Evolutionary conservation across 1,140 invertebrate genomes (phyloP).

Genomic region (Cyclina sinensis): DNA sequence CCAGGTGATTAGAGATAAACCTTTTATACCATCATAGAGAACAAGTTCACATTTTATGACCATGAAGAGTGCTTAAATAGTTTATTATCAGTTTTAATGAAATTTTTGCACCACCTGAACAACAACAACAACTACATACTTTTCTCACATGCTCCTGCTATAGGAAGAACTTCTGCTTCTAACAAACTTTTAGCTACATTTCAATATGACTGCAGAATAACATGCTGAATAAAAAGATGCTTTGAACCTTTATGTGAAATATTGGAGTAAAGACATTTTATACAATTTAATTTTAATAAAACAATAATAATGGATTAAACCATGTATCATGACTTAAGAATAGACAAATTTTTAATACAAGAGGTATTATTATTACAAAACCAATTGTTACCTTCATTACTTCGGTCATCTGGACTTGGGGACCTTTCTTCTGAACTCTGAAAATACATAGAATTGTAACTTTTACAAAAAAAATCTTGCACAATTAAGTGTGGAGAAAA

Average conservation of each 20-base stretch:
- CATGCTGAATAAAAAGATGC: not conserved
- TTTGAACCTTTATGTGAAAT: no score
- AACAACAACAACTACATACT: not conserved
- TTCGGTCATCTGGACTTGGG: constrained; percentile 51
- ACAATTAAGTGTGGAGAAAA: no score
- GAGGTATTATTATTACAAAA: no score
- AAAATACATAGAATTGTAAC: constrained; percentile 15
- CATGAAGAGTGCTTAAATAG: constrained; percentile 14
- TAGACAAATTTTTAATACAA: no score
- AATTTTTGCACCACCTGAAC: not conserved
- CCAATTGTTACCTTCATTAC: constrained; percentile 46
- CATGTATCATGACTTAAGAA: no score
- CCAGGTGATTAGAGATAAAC: constrained; percentile 26
- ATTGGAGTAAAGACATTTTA: no score
- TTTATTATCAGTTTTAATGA: constrained; percentile 47
- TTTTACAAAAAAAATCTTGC: no score
- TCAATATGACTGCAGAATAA: not conserved
- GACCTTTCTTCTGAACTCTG: constrained; percentile 64
- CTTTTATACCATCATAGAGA: not conserved
- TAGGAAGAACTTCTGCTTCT: not conserved
- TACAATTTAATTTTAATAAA: no score
- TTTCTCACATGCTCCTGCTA: not conserved
- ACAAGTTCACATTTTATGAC: constrained; percentile 58
- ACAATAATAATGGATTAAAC: no score
- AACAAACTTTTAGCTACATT: not conserved